Percentiles rank a stretch among this genome's conserved stretches.
Evolutionary conservation across 2,888 invertebrate genomes (phyloP).

Genomic region (Branchipolynoe longqiensis): DNA sequence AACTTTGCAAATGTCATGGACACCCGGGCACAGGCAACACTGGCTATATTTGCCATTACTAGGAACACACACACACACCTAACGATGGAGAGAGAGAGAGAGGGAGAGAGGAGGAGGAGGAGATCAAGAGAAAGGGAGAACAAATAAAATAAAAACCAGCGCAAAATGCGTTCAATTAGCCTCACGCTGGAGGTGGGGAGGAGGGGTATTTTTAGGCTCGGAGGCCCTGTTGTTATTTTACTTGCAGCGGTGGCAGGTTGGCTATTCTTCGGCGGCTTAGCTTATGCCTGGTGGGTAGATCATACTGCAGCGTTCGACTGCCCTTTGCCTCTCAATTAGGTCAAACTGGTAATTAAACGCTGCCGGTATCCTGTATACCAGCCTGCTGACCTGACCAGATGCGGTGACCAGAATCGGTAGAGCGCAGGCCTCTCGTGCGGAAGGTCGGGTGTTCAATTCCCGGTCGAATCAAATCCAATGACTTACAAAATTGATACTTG

Average conservation of each 20-base stretch:
- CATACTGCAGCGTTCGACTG: not conserved
- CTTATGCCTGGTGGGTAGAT: not conserved
- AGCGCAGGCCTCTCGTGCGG: no score
- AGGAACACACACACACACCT: conserved; percentile 9
- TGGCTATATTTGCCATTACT: conserved; percentile 37
- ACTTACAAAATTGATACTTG: no score
- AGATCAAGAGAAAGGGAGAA: not conserved
- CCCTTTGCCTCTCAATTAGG: conserved; percentile 22
- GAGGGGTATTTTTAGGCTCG: conserved; percentile 35
- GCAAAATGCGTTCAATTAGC: conserved; percentile 22
- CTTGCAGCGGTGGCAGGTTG: conserved; percentile 23
- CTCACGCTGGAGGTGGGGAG: no score
- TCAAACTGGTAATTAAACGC: conserved; percentile 34
- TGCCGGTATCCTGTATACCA: conserved; percentile 23
- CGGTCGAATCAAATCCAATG: no score
- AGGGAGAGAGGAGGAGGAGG: no score
- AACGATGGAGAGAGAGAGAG: no score
- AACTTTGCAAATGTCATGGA: conserved; percentile 53
- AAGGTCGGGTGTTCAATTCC: no score
- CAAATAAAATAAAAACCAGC: conserved; percentile 33
- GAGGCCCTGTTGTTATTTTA: conserved; percentile 52
- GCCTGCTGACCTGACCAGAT: no score
- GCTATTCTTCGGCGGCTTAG: conserved; percentile 5
- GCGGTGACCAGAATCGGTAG: no score
- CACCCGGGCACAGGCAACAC: not conserved